phyloP scores from a whole-genome alignment of 2,888 invertebrate genomes.

The Monochamus alternatus region DNA sequence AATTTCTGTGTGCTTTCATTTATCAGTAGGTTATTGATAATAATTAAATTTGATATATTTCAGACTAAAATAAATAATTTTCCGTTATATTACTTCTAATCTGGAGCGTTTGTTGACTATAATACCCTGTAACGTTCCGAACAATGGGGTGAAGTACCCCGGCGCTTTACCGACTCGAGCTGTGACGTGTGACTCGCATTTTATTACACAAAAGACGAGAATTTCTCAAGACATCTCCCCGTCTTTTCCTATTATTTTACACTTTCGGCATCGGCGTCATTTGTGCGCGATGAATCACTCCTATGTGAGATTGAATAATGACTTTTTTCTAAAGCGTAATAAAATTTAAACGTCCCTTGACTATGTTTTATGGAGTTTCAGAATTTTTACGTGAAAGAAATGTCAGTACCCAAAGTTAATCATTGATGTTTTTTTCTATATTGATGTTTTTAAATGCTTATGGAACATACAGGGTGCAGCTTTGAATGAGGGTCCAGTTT shows the following conservation, averaged over 20 bases:
- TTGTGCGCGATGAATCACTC: conserved; percentile 8
- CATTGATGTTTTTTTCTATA: no score
- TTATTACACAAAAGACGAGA: conserved; percentile 18
- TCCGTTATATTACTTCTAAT: no score
- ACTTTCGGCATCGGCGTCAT: background rate
- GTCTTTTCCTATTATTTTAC: conserved; percentile 11
- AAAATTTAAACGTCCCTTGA: background rate
- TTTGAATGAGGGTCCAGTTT: no score
- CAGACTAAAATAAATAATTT: no score
- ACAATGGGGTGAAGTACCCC: conserved; percentile 4
- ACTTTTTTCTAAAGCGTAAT: conserved; percentile 7
- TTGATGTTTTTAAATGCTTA: no score
- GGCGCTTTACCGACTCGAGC: background rate
- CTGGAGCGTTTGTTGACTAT: no score
- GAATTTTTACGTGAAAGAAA: no score
- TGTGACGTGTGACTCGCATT: conserved; percentile 16
- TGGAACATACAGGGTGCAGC: no score
- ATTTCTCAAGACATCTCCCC: conserved; percentile 12
- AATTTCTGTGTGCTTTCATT: no score
- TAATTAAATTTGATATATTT: no score
- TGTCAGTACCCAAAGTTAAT: no score
- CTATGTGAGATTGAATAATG: conserved; percentile 17
- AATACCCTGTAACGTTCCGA: background rate
- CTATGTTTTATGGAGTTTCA: background rate
- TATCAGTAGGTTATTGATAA: no score